Percentiles rank a stretch among this genome's conserved stretches.
phyloP scores from a whole-genome alignment of 2,888 invertebrate species.

The Apotomis capreana region DNA sequence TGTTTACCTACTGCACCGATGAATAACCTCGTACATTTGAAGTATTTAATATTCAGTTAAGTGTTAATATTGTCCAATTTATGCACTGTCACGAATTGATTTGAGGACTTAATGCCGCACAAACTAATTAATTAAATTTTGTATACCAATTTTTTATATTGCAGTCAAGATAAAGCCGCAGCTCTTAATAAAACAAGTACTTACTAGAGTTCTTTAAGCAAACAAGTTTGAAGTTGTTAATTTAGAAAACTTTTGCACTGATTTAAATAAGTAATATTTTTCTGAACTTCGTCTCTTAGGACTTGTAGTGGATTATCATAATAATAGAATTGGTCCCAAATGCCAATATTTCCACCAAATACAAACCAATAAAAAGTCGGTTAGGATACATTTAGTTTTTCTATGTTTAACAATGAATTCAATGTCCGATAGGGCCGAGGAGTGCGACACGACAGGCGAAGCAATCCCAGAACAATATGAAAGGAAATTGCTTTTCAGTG shows the following conservation, averaged over 20 bases:
- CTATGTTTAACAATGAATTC: conserved; percentile 61
- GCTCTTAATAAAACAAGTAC: background rate
- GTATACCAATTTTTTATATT: background rate
- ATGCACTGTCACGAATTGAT: conserved; percentile 18
- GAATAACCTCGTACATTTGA: conserved; percentile 46
- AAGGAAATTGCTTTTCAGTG: conserved; percentile 69
- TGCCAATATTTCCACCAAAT: background rate
- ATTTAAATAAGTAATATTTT: background rate
- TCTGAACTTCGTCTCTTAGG: background rate
- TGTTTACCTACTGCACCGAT: conserved; percentile 45
- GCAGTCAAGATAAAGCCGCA: background rate
- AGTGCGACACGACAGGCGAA: conserved; percentile 51
- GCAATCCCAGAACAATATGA: conserved; percentile 75
- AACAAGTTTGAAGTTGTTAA: background rate
- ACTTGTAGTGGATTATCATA: conserved; percentile 4
- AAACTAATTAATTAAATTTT: no score
- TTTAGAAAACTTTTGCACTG: background rate
- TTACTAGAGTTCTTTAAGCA: background rate
- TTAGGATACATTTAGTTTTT: conserved; percentile 55
- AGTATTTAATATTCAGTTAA: conserved; percentile 47
- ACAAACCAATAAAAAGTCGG: conserved; percentile 27
- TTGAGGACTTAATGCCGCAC: conserved; percentile 2
- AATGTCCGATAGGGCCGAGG: conserved; percentile 56
- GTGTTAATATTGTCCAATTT: conserved; percentile 29
- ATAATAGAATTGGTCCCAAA: background rate